phyloP scores from a whole-genome alignment of 2,797 vertebrate species.

The Periophthalmus magnuspinnatus region DNA sequence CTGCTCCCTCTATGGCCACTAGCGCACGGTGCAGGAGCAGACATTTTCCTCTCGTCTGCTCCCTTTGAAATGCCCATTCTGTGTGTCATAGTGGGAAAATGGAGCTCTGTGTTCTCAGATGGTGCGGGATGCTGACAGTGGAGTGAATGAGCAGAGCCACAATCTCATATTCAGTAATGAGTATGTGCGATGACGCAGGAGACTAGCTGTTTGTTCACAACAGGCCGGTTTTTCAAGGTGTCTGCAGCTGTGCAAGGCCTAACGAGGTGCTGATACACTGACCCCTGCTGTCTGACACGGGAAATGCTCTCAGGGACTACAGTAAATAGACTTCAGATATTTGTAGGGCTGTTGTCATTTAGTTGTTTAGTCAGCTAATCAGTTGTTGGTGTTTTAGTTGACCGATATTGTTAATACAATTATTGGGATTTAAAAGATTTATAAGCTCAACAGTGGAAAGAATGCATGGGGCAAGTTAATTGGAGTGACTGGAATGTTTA shows the following conservation, averaged over 20 bases:
- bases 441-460: too few species aligned
- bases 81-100: conserved; percentile 75
- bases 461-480: too few species aligned
- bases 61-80: conserved; percentile 73
- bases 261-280: conserved; percentile 61
- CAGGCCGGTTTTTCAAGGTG: conserved; percentile 27
- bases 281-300: conserved; percentile 65
- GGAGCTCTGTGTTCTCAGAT: conserved; percentile 57
- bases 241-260: conserved; percentile 43
- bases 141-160: neutral
- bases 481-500: too few species aligned
- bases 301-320: conserved; percentile 34
- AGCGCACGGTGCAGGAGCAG: conserved; percentile 54
- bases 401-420: too few species aligned
- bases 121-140: conserved; percentile 4
- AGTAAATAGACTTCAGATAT: conserved; percentile 9
- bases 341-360: neutral
- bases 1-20: conserved; percentile 56
- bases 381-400: too few species aligned
- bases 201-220: conserved; percentile 12
- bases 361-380: neutral
- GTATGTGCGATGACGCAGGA: neutral
- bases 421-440: too few species aligned
- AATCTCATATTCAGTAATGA: conserved; percentile 1
- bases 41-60: conserved; percentile 75